These are phyloP conservation scores for Scrobipalpa atriplicella DNA, from an alignment of 2,888 invertebrate species.

Conservation along the genomic window DNA sequence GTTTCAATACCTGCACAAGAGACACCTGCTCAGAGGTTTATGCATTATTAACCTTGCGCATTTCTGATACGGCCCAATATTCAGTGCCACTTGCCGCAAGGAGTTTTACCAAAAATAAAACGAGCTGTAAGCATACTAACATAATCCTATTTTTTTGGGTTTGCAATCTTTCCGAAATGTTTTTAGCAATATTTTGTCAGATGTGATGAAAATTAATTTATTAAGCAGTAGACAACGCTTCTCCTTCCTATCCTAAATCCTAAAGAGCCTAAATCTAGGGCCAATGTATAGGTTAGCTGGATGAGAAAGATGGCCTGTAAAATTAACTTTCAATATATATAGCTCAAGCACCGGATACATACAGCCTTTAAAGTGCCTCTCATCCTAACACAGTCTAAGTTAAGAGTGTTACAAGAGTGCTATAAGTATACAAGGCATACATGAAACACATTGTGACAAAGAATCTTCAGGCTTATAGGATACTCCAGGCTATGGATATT, in stretches of 20 bases:
- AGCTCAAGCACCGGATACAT: not conserved
- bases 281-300: not conserved
- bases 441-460: slow-evolving; percentile 1
- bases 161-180: too few species aligned
- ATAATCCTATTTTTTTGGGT: too few species aligned
- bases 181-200: too few species aligned
- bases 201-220: too few species aligned
- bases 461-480: slow-evolving; percentile 7
- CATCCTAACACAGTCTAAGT: not conserved
- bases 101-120: not conserved
- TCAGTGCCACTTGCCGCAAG: not conserved
- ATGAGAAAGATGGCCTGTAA: not conserved
- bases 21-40: slow-evolving; percentile 11
- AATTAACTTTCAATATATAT: not conserved
- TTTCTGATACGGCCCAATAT: not conserved
- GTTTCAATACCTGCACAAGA: not conserved
- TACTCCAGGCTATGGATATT: not conserved
- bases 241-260: too few species aligned
- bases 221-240: too few species aligned
- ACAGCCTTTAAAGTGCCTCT: slow-evolving; percentile 1
- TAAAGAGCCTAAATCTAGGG: too few species aligned
- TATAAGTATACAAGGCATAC: slow-evolving; percentile 9
- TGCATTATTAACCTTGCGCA: not conserved
- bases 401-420: not conserved
- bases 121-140: too few species aligned